phyloP scores from a whole-genome alignment of 1,140 invertebrate genomes.

The Aphis craccivora region DNA sequence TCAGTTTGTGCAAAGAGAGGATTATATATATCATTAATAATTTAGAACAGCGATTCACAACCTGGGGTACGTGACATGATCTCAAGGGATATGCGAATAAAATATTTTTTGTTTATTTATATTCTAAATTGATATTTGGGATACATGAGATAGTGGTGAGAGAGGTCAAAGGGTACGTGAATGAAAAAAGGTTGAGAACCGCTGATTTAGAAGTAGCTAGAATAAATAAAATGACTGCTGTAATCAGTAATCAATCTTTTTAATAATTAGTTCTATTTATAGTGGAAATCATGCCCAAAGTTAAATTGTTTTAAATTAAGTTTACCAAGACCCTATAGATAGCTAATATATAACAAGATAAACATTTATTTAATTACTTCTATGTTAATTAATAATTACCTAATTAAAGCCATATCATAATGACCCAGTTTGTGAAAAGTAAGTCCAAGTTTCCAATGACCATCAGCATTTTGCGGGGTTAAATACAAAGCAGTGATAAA shows the following conservation, averaged over 20 bases:
- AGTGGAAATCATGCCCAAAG: not conserved
- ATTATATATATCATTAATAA: too few relatives aligned
- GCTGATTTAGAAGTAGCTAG: not conserved
- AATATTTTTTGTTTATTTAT: too few relatives aligned
- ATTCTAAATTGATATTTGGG: too few relatives aligned
- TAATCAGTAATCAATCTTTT: too few relatives aligned
- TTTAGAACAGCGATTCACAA: too few relatives aligned
- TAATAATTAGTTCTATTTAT: too few relatives aligned
- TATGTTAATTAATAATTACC: not conserved
- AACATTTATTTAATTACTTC: not conserved
- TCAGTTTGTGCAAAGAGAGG: too few relatives aligned
- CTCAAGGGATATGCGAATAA: too few relatives aligned
- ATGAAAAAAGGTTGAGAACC: too few relatives aligned
- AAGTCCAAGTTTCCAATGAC: constrained; percentile 29
- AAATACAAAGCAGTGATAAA: not conserved
- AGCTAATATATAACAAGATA: not conserved
- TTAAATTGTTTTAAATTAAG: not conserved
- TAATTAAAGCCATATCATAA: not conserved
- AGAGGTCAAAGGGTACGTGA: too few relatives aligned
- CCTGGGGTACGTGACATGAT: too few relatives aligned
- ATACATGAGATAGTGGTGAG: too few relatives aligned
- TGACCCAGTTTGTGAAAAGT: not conserved
- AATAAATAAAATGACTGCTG: not conserved
- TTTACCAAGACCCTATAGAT: not conserved
- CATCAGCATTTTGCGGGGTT: not conserved